Evolutionary conservation across 2,113 vertebrate species (phyloP), one percentile per base, ranked within the genome.

Genomic region (Panthera uncia): DNA sequence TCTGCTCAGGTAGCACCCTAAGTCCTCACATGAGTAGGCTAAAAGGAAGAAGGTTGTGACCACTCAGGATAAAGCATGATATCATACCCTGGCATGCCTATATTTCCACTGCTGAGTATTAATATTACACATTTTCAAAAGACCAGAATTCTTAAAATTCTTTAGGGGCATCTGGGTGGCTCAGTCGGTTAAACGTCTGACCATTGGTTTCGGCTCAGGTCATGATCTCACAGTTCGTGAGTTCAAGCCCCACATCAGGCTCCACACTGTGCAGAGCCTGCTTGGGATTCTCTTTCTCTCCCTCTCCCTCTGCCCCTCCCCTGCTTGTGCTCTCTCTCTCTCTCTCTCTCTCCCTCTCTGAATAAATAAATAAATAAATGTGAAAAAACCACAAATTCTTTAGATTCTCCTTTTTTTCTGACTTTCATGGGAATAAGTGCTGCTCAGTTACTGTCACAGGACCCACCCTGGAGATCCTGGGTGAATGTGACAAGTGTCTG

Each of bases 381-480:
- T 25, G 45, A 25, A 25, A 23, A 61, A 61, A 23, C 1, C 55
- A 1, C 10, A 74, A 45, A 33, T 41, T 55, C 74, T 27, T 15
- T 27, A 7, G 29, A 8, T 18, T 57, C 4, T 48, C n/a, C 14
- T 73, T 11, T 81, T 27, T 7, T 31, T 10, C 29, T 33, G 38
- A 6, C 38, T 31, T 2, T 16, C 57, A 5, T 0, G 6, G 25
- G 57, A 50, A 68, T n/a, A 55, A 25, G 48, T 38, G 50, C 18
- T 23, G 31, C 29, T 52, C 10, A 7, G 38, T 74, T n/a, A 5
- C 27, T 38, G 2, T 12, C 18, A n/a, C 0, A 6, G 5, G 33
- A 5, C n/a, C 41, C 4, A 4, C 52, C 10, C 27, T 55, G 16
- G 55, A 55, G 66, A 33, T 71, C 31, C 41, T 41, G 38, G 27